phyloP scores from a whole-genome alignment of 2,888 invertebrate species.

The Fragum whitleyi region DNA sequence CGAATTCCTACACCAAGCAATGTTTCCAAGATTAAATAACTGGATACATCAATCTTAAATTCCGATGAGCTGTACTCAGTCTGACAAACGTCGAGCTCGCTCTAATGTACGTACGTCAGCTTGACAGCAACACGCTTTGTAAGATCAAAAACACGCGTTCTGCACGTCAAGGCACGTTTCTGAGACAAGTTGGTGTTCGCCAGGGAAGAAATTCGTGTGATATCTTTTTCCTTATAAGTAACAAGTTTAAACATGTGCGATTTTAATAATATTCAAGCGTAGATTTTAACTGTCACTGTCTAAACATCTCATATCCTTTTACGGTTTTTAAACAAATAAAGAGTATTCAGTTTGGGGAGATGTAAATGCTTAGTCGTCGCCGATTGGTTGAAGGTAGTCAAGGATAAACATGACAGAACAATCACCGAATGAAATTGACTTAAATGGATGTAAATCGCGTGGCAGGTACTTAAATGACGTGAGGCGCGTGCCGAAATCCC shows the following conservation, averaged over 20 bases:
- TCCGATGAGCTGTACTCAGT: neutral
- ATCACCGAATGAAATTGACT: slow-evolving; percentile 58
- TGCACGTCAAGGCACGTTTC: neutral
- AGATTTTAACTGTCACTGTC: slow-evolving; percentile 3
- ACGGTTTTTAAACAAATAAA: slow-evolving; percentile 23
- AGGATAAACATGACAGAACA: slow-evolving; percentile 34
- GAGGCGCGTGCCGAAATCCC: slow-evolving; percentile 60
- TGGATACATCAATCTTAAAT: neutral
- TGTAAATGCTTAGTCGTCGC: slow-evolving; percentile 11
- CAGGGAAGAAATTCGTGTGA: neutral
- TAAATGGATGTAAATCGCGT: slow-evolving; percentile 56
- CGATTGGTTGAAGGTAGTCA: slow-evolving; percentile 45
- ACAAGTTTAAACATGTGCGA: slow-evolving; percentile 38
- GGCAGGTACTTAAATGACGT: slow-evolving; percentile 60
- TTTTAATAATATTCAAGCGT: neutral
- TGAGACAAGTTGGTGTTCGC: neutral
- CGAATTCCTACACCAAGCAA: too few species aligned
- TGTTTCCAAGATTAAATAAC: neutral
- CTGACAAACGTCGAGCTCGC: slow-evolving; percentile 13
- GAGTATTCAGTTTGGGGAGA: neutral
- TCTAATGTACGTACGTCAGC: neutral
- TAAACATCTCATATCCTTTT: slow-evolving; percentile 8
- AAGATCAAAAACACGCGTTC: slow-evolving; percentile 1
- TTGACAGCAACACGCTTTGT: slow-evolving; percentile 18
- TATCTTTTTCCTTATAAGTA: slow-evolving; percentile 5